phyloP scores from a whole-genome alignment of 1,140 invertebrate genomes.

The Limonius californicus region DNA sequence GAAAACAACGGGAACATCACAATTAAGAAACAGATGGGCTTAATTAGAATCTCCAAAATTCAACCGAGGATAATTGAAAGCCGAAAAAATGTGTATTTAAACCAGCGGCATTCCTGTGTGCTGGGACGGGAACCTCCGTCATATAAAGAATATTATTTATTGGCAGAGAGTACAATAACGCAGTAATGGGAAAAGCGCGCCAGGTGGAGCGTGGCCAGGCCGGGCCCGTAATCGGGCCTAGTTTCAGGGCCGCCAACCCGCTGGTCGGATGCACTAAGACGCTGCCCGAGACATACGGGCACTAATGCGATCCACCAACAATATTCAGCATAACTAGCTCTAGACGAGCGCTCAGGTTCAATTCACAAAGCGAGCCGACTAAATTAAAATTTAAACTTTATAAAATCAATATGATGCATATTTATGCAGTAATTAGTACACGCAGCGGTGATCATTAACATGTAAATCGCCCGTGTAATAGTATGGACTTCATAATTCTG shows the following conservation, averaged over 20 bases:
- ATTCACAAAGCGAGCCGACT: constrained; percentile 1
- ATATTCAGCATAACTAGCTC: constrained; percentile 6
- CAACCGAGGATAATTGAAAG: constrained; percentile 12
- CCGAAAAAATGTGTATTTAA: constrained; percentile 1
- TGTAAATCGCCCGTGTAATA: no score
- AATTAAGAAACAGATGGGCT: constrained; percentile 13
- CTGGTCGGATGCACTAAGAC: constrained; percentile 5
- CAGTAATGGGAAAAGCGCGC: constrained; percentile 31
- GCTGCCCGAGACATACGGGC: constrained; percentile 5
- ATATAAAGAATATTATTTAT: constrained; percentile 47
- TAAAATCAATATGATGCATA: no score
- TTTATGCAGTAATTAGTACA: no score
- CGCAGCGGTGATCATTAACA: no score
- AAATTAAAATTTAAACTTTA: constrained; percentile 6
- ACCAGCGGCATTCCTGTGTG: constrained; percentile 13
- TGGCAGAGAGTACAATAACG: constrained; percentile 42
- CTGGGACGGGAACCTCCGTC: constrained; percentile 27
- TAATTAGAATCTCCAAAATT: constrained; percentile 9
- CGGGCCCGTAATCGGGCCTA: neutral
- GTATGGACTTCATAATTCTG: no score
- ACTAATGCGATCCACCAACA: constrained; percentile 9
- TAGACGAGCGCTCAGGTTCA: constrained; percentile 4
- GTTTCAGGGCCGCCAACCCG: neutral
- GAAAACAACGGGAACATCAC: neutral
- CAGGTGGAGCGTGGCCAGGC: constrained; percentile 16